These are phyloP conservation scores for Hiodon alosoides DNA, from an alignment of 2,113 vertebrate genomes.

Conservation along the genomic window DNA sequence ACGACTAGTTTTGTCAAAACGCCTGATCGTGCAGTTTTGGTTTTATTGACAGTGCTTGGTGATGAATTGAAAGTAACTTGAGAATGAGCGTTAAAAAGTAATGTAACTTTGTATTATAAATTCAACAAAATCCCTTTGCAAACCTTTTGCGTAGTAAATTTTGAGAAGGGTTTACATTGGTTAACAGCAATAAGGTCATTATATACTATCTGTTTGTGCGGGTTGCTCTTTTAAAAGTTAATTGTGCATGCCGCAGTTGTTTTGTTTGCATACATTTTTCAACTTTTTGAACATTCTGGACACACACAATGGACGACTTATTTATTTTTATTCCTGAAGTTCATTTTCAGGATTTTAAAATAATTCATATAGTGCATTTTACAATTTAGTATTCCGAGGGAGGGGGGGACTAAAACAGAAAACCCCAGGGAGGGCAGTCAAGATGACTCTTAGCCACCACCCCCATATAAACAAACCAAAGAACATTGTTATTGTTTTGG, in stretches of 20 bases:
- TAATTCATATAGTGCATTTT: background rate
- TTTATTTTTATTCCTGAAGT: background rate
- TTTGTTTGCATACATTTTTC: background rate
- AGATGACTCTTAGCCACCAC: no score
- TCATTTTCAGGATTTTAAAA: no score
- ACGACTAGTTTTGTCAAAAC: background rate
- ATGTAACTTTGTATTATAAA: slow-evolving; percentile 1
- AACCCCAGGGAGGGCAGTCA: no score
- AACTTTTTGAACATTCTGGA: background rate
- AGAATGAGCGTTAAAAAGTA: background rate
- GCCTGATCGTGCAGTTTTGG: background rate
- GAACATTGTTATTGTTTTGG: background rate
- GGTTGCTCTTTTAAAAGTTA: background rate
- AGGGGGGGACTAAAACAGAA: no score
- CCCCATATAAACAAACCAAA: no score
- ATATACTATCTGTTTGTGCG: background rate
- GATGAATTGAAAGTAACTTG: background rate
- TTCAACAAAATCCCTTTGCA: background rate
- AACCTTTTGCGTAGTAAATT: slow-evolving; percentile 2
- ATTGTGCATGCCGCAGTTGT: background rate
- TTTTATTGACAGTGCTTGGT: slow-evolving; percentile 13
- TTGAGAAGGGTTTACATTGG: background rate
- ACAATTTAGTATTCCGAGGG: background rate
- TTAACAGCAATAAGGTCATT: background rate
- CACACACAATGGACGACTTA: no score